Evolutionary conservation across 2,797 vertebrate genomes (phyloP).

Genomic region (Gastrophryne carolinensis): DNA sequence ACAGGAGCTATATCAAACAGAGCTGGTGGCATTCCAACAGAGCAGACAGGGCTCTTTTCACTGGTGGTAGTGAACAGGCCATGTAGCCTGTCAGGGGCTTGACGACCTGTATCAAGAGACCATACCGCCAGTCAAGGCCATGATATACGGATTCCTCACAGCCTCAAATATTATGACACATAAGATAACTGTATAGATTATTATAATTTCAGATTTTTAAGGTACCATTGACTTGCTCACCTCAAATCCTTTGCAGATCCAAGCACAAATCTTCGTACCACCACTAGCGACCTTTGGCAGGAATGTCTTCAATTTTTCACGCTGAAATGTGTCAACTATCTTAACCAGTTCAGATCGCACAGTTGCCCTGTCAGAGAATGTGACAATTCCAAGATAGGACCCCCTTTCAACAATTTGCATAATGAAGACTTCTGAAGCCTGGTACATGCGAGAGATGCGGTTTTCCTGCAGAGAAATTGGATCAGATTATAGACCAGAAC

Average conservation of each 20-base stretch:
- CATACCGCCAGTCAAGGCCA: too few species aligned
- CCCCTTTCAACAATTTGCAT: conserved; percentile 61
- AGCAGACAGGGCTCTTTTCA: too few species aligned
- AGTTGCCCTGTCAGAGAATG: conserved; percentile 47
- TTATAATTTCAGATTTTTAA: neutral
- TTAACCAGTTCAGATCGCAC: conserved; percentile 45
- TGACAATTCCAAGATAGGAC: conserved; percentile 67
- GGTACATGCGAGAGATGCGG: conserved; percentile 59
- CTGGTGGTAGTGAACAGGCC: too few species aligned
- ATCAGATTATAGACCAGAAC: too few species aligned
- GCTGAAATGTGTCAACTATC: conserved; percentile 48
- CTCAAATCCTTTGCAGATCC: conserved; percentile 62
- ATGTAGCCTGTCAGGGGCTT: too few species aligned
- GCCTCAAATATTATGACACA: too few species aligned
- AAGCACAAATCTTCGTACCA: conserved; percentile 65
- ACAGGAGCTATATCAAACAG: too few species aligned
- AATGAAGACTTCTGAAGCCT: conserved; percentile 66
- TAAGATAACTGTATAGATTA: neutral
- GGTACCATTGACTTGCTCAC: conserved; percentile 58
- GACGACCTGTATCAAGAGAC: too few species aligned
- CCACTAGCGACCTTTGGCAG: conserved; percentile 54
- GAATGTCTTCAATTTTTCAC: conserved; percentile 44
- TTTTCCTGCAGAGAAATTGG: conserved; percentile 26
- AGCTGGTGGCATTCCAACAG: too few species aligned
- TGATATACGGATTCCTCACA: too few species aligned